Conservation (phyloP, 2,797 vertebrate species). For the Anas bahamensis region DNA sequence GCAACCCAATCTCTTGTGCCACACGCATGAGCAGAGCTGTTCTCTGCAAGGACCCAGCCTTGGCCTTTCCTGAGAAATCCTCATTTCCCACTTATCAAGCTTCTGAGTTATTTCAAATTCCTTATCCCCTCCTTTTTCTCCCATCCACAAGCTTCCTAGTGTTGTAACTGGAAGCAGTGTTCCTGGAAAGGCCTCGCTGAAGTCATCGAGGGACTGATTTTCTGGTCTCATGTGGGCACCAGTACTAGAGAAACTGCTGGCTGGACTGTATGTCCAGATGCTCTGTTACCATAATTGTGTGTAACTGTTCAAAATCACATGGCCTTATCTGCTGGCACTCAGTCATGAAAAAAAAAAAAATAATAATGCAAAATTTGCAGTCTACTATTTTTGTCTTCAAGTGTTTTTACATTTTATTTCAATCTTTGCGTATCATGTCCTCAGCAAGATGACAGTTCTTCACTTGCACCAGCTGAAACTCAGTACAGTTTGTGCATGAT, state of each 20-base stretch:
- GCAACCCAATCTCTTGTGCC: background rate
- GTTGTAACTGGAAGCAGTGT: background rate
- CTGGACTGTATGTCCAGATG: background rate
- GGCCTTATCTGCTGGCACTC: background rate
- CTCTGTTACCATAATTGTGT: background rate
- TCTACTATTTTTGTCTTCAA: background rate
- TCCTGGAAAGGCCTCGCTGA: background rate
- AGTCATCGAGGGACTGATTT: background rate
- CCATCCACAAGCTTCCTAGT: background rate
- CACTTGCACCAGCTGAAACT: background rate
- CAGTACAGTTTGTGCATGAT: background rate
- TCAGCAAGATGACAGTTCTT: background rate
- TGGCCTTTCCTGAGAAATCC: background rate
- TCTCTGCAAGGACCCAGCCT: background rate
- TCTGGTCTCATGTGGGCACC: background rate
- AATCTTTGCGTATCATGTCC: background rate
- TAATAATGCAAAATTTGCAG: background rate
- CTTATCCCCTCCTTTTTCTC: background rate
- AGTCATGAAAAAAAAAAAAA: background rate
- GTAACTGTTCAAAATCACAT: background rate
- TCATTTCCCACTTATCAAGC: background rate
- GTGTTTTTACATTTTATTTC: background rate
- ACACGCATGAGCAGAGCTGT: background rate
- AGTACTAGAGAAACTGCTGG: background rate
- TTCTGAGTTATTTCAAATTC: background rate